Base-by-base conservation (phyloP, 2,797 vertebrate genomes). In the Florisuga fusca region DNA sequence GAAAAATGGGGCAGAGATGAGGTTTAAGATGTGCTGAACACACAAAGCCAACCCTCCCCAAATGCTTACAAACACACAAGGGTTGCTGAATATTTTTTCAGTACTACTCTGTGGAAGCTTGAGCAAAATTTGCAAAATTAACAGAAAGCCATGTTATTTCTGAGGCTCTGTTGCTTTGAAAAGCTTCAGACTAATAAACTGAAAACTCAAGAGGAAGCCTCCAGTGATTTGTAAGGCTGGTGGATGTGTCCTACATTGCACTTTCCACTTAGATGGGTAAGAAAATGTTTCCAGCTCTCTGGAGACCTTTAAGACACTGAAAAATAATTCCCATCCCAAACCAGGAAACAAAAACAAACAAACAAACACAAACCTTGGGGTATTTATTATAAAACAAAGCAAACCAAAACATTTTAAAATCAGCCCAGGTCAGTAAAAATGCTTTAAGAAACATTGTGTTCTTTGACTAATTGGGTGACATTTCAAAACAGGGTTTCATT, bases 151-250 rank as follows among this genome's bases (percentile, higher is more conserved):
- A 13, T 6, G 31, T 34, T 66, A 72, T 41, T 92, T 82, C 77
- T 82, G 68, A 73, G 63, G 8, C 33, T 69, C 48, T 41, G 34
- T 23, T 77, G 67, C 67, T 82, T 26, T 53, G 63, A 78, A 61
- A 87, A 79, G 59, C 71, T 88, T 73, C 34, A 62, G 83, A 36
- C 14, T 91, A 73, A 77, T 48, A 71, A 84, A 79, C 20, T 7
- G 7, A 90, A 84, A 72, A 67, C 76, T 59, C 59, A 84, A 55
- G 0, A 0, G 36, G 63, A 85, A 90, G 73, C 48, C 79, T 63
- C 64, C 34, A 18, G 43, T 34, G 84, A 81, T 66, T 85, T 78
- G 76, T 43, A 38, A 59, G 67, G 67, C 55, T 36, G 79, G 61
- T 50, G 66, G 66, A 84, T 55, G 73, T 94, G 64, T n/a, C 71